A percentile compares a stretch with the other conserved stretches of the same genome.
These are phyloP conservation scores for Trachelus tabidus DNA, from an alignment of 2,888 invertebrate species.

Conservation along the genomic window DNA sequence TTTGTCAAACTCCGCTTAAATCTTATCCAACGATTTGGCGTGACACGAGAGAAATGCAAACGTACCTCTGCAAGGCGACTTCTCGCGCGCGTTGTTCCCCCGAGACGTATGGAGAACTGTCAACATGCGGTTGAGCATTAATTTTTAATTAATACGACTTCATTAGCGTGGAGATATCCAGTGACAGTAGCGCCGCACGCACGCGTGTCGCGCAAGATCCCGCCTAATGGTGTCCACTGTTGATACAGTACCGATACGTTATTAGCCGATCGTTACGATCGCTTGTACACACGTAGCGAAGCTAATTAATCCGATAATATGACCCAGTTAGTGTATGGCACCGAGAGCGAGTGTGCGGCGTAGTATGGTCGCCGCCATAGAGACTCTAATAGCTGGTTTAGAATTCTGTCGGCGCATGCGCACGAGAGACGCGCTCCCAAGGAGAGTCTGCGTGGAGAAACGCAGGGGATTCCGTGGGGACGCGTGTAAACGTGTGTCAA, in stretches of 20 bases:
- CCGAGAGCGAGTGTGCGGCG: neutral
- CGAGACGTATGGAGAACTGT: constrained; percentile 5
- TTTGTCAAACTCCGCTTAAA: neutral
- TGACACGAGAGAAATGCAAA: neutral
- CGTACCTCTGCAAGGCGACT: neutral
- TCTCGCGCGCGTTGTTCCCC: neutral
- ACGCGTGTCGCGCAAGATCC: constrained; percentile 25
- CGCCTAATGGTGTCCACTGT: constrained; percentile 25
- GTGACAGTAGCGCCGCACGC: constrained; percentile 30
- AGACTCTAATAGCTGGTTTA: neutral
- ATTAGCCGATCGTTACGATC: constrained; percentile 35
- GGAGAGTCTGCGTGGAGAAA: neutral
- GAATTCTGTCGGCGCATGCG: neutral
- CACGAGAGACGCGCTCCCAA: neutral
- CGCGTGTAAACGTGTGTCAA: constrained; percentile 8
- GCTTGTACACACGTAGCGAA: constrained; percentile 30
- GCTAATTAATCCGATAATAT: constrained; percentile 53
- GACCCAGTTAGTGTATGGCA: constrained; percentile 31
- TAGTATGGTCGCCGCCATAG: neutral
- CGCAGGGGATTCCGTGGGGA: neutral
- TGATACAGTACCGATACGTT: constrained; percentile 27
- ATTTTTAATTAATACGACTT: constrained; percentile 53
- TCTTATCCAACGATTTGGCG: neutral
- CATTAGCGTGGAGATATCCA: constrained; percentile 42
- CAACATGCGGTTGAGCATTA: constrained; percentile 26